Conservation (phyloP, 2,888 invertebrate genomes). For the Atherix ibis region DNA sequence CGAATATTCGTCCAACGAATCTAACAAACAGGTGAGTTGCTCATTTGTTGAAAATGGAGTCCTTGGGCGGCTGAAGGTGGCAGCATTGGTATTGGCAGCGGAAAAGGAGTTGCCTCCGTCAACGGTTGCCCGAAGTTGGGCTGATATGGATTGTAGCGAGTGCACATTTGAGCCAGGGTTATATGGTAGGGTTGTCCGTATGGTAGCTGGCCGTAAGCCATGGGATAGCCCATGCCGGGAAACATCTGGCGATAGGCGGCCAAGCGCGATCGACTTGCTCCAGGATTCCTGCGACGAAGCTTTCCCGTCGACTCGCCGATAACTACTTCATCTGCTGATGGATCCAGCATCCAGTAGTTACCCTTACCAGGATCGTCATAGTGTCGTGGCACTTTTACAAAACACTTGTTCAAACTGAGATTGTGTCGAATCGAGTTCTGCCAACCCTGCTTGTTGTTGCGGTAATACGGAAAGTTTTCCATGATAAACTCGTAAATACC, state of each 20-base stretch:
- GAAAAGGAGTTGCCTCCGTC: slow-evolving; percentile 18
- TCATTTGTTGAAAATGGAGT: slow-evolving; percentile 16
- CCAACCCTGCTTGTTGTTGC: slow-evolving; percentile 92
- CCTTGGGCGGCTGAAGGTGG: slow-evolving; percentile 2
- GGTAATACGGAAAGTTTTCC: slow-evolving; percentile 88
- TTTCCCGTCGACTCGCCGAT: slow-evolving; percentile 93
- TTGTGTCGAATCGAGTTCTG: slow-evolving; percentile 94
- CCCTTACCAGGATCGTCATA: slow-evolving; percentile 96
- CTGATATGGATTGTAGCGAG: slow-evolving; percentile 44
- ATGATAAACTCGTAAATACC: slow-evolving; percentile 94
- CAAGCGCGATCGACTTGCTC: slow-evolving; percentile 71
- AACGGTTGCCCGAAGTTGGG: slow-evolving; percentile 25
- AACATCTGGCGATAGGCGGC: slow-evolving; percentile 65
- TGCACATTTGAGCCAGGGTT: slow-evolving; percentile 48
- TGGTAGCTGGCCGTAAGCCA: slow-evolving; percentile 42
- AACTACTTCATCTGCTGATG: slow-evolving; percentile 84
- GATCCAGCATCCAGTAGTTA: slow-evolving; percentile 95
- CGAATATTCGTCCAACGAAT: too few species aligned
- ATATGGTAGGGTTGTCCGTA: slow-evolving; percentile 40
- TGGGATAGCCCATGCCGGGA: slow-evolving; percentile 32
- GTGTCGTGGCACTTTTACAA: slow-evolving; percentile 82
- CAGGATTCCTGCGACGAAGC: slow-evolving; percentile 61
- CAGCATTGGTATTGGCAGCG: slow-evolving; percentile 17
- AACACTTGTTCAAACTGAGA: slow-evolving; percentile 85
- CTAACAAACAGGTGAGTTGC: too few species aligned